phyloP scores from a whole-genome alignment of 2,888 invertebrate genomes.

The Lochmaea capreae region DNA sequence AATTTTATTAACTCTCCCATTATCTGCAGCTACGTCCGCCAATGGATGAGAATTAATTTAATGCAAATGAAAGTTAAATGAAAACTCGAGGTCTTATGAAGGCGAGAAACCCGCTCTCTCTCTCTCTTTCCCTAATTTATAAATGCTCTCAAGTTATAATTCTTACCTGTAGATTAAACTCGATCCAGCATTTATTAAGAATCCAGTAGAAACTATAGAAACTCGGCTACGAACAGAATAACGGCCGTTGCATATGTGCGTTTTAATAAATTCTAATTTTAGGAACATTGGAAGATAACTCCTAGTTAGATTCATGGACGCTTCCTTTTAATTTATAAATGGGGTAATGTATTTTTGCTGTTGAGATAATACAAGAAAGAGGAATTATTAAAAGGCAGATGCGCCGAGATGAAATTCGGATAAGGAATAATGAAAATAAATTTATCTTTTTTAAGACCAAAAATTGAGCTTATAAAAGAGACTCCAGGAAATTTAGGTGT shows the following conservation, averaged over 20 bases:
- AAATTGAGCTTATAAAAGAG: too few relatives aligned
- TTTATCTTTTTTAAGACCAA: background rate
- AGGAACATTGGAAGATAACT: conserved; percentile 6
- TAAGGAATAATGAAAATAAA: background rate
- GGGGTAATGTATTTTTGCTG: conserved; percentile 11
- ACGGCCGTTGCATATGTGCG: conserved; percentile 18
- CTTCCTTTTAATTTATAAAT: conserved; percentile 1
- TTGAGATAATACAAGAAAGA: background rate
- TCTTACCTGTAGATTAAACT: conserved; percentile 24
- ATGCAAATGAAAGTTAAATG: conserved; percentile 16
- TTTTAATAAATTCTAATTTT: conserved; percentile 19
- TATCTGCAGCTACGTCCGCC: background rate
- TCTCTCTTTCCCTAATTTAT: background rate
- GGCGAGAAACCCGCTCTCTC: conserved; percentile 2
- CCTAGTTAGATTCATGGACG: background rate
- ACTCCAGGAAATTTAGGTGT: too few relatives aligned
- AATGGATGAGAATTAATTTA: conserved; percentile 9
- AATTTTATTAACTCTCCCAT: too few relatives aligned
- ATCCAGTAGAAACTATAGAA: conserved; percentile 20
- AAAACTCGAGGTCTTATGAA: conserved; percentile 13
- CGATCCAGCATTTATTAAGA: conserved; percentile 17
- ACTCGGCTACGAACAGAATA: conserved; percentile 20
- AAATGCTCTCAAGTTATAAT: conserved; percentile 5
- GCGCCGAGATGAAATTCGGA: background rate
- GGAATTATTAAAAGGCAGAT: background rate